Percentiles rank a stretch among this genome's conserved stretches.
These are phyloP conservation scores for Parnassius mnemosyne DNA, from an alignment of 2,888 invertebrate genomes.

Conservation along the genomic window DNA sequence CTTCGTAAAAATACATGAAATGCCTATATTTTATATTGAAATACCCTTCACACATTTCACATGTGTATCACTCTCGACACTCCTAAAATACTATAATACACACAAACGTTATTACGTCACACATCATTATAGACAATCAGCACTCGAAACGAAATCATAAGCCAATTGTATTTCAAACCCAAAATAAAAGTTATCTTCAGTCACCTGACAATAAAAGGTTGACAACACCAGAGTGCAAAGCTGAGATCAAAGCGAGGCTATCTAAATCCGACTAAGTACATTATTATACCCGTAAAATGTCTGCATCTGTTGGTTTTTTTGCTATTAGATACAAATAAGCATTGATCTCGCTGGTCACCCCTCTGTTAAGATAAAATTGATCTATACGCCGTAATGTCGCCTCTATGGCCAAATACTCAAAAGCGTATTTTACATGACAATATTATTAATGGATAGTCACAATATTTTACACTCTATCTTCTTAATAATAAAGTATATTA, in stretches of 20 bases:
- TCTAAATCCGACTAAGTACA: constrained; percentile 75
- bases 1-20: no score
- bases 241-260: constrained; percentile 71
- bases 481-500: constrained; percentile 12
- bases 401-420: constrained; percentile 25
- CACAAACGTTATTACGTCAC: constrained; percentile 50
- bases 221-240: constrained; percentile 42
- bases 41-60: not conserved
- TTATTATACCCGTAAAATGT: constrained; percentile 79
- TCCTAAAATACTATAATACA: constrained; percentile 34
- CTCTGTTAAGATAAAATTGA: constrained; percentile 30
- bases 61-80: constrained; percentile 6
- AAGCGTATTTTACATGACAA: constrained; percentile 25
- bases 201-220: constrained; percentile 45
- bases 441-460: not conserved
- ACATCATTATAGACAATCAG: constrained; percentile 42
- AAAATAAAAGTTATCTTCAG: constrained; percentile 44
- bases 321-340: constrained; percentile 77
- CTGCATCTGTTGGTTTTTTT: constrained; percentile 78
- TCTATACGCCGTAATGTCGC: constrained; percentile 22
- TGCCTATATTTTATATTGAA: no score
- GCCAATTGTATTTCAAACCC: constrained; percentile 47
- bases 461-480: constrained; percentile 23
- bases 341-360: constrained; percentile 66
- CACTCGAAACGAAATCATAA: constrained; percentile 38